Conservation (phyloP, 1,140 invertebrate genomes). For the Diprion similis region DNA sequence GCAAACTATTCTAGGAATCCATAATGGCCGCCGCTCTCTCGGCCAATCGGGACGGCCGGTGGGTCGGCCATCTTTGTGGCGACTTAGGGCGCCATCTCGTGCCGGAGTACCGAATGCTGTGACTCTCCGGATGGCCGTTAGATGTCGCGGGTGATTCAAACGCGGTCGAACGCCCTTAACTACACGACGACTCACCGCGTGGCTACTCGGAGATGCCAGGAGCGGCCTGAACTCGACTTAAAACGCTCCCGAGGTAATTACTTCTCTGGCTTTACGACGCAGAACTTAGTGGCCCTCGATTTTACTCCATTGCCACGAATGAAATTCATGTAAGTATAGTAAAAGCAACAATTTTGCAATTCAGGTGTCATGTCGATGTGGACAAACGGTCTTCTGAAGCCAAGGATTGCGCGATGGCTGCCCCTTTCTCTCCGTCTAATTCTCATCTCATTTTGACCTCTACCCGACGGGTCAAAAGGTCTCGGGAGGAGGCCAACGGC, state of each 20-base stretch:
- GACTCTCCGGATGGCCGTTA: slow-evolving; percentile 32
- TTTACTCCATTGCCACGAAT: not conserved
- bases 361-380: no score
- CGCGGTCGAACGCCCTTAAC: not conserved
- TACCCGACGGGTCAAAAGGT: no score
- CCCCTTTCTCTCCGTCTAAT: no score
- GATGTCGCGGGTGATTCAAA: slow-evolving; percentile 51
- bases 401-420: no score
- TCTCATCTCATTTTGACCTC: no score
- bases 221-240: not conserved
- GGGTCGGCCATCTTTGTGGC: slow-evolving; percentile 49
- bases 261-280: not conserved
- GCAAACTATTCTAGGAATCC: slow-evolving; percentile 52
- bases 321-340: no score
- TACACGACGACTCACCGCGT: not conserved
- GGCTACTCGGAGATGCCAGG: not conserved
- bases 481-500: no score
- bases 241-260: not conserved
- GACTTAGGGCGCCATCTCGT: slow-evolving; percentile 45
- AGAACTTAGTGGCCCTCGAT: not conserved
- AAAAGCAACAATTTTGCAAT: no score
- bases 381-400: no score
- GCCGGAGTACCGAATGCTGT: slow-evolving; percentile 36
- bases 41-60: slow-evolving; percentile 46
- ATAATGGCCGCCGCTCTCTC: slow-evolving; percentile 51